Base-by-base conservation (phyloP, 2,888 invertebrate species). In the Andrena flavipes region DNA sequence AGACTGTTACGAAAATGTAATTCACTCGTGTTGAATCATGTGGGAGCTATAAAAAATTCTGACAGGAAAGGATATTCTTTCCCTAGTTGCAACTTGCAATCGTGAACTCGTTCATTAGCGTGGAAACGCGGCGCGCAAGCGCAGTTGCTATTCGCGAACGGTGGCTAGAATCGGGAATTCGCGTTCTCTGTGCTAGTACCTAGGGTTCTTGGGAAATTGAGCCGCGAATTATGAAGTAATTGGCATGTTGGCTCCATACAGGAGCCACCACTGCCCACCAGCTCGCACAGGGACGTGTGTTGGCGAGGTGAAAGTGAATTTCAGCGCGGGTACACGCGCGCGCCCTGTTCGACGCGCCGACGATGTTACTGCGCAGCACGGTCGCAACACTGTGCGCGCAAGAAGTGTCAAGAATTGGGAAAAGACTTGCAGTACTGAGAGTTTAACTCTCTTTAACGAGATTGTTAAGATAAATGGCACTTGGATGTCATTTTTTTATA, bases 221-320 rank as follows among this genome's bases (percentile, higher is more conserved):
- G 71, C 65, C 71, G 63, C 26, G 82, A 67, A 81, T 84, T 80
- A 87, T 75, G 87, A 83, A 88, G 82, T 87, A 88, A 88, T 88
- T 87, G 88, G 82, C 81, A 85, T 81, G 80, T 84, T 68, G 79
- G 79, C 76, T 76, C 62, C 77, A 26, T 68, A 23, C 59, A 59
- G 79, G 64, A 85, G 82, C 80, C 71, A 79, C 73, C 80, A 51
- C 71, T 76, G 75, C 84, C 83, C 73, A 76, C 74, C 56, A 54
- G 30, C 8, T 42, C 48, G 33, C 59, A 77, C 80, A 85, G 84
- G 76, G 84, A 88, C 85, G 76, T 84, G 84, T 81, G 23, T 56
- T 56, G 86, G 42, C 68, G 85, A 87, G 87, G 91, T 91, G 90
- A 91, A 91, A 91, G 91, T 91, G 90, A 91, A 89, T 88, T 89